These are phyloP conservation scores for Phalacrocorax carbo DNA, from an alignment of 2,113 vertebrate genomes.

Conservation along the genomic window DNA sequence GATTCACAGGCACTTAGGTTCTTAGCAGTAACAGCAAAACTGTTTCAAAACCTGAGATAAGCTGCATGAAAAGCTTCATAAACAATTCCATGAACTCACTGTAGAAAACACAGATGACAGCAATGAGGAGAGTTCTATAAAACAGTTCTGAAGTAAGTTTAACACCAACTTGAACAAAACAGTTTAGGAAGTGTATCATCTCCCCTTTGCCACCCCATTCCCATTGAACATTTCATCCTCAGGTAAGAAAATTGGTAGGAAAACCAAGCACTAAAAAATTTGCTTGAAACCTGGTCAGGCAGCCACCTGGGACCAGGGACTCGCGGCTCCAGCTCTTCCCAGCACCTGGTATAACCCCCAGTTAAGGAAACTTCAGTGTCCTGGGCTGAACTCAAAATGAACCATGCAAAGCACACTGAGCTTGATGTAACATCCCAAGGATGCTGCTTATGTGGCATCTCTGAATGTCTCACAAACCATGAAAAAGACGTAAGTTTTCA, in stretches of 20 bases:
- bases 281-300: neutral
- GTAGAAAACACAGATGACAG: neutral
- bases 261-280: neutral
- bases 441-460: neutral
- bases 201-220: neutral
- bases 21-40: neutral
- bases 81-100: neutral
- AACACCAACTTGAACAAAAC: neutral
- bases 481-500: neutral
- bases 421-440: neutral
- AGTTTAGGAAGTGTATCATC: neutral
- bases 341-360: no score
- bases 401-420: fast-evolving
- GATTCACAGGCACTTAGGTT: neutral
- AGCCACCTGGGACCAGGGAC: no score
- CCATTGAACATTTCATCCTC: neutral
- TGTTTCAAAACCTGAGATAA: neutral
- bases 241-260: neutral
- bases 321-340: no score
- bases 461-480: neutral
- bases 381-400: neutral
- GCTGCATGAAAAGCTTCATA: neutral
- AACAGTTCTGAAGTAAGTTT: neutral
- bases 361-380: neutral
- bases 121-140: neutral